These are phyloP conservation scores for Solea senegalensis DNA, from an alignment of 2,113 vertebrate genomes.

Conservation along the genomic window DNA sequence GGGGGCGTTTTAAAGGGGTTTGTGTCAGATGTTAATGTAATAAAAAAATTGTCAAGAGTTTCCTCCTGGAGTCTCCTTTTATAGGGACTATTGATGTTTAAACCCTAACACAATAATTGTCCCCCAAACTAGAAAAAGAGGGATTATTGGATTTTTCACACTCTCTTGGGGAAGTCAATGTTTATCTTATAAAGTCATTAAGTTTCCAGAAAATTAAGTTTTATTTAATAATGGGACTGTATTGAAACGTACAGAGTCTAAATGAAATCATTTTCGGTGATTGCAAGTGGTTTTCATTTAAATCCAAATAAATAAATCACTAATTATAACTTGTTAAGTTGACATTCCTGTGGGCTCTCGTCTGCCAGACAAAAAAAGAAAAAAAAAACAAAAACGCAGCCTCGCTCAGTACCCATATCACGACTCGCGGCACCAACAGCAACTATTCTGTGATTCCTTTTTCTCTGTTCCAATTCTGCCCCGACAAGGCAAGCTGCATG, in stretches of 20 bases:
- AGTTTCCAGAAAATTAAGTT: neutral
- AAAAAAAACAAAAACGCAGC: neutral
- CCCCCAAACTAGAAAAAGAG: neutral
- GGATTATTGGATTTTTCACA: neutral
- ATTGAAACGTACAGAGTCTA: constrained; percentile 1
- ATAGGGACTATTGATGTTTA: neutral
- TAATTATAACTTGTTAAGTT: constrained; percentile 4
- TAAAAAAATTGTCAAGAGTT: too few species aligned
- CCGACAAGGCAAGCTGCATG: constrained; percentile 15
- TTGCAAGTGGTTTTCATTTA: neutral
- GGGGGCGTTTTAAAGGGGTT: neutral
- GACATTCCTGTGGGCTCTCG: constrained; percentile 18
- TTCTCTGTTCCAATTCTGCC: constrained; percentile 41
- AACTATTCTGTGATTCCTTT: constrained; percentile 55
- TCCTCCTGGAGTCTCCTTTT: too few species aligned
- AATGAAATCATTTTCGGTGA: constrained; percentile 10
- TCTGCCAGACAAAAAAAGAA: constrained; percentile 42
- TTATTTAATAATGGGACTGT: neutral
- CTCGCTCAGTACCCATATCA: constrained; percentile 51
- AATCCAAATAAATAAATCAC: neutral
- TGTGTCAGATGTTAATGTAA: too few species aligned
- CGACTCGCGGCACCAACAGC: constrained; percentile 41
- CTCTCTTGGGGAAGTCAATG: neutral
- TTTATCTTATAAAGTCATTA: neutral
- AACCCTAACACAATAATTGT: neutral